Base-by-base conservation (phyloP, 2,888 invertebrate genomes). In the Agrochola circellaris region DNA sequence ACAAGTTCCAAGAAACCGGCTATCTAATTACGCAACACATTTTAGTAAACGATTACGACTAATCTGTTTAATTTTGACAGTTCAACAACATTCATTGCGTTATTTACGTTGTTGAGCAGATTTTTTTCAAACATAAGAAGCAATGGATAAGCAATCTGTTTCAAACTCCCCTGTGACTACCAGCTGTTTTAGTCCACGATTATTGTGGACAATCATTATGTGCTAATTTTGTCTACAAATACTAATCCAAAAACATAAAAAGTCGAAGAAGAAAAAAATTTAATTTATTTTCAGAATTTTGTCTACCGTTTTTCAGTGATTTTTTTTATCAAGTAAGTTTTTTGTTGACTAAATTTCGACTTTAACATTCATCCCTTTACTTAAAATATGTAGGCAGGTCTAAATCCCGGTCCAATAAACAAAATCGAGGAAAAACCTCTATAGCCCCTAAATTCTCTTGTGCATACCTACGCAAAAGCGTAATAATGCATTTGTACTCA, bases 401-500 rank as follows among this genome's bases (percentile, higher is more conserved):
- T 26, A 42, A 72, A 72, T 42, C n/a, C 20, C 11, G 3, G 0
- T 34, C 30, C 6, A 42, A 42, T 58, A 78, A 42, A 66, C 30
- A 42, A 56, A 75, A 54, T 60, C 1, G 7, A 48, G 15, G 15
- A 34, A n/a, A 58, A 26, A 6, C 34, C 26, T 51, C 17, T 61
- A 1, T 38, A 23, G 11, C 51, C 42, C 30, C 42, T 23, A 48
- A 81, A 77, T 42, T 58, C 34, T 26, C 38, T 38, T 48, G 15
- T 54, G 3, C 26, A 34, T 23, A n/a, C n/a, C n/a, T n/a, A 66
- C 51, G 7, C 56, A 38, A 68, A 88, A 72, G 38, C 38, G 23
- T 72, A 77, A 73, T 74, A 75, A 77, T 75, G 62, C 56, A 79
- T 72, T 75, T 61, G 62, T 72, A 42, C 71, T 68, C 69, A 62